Conservation (phyloP, 2,113 vertebrate genomes). For the Scytalopus superciliaris region DNA sequence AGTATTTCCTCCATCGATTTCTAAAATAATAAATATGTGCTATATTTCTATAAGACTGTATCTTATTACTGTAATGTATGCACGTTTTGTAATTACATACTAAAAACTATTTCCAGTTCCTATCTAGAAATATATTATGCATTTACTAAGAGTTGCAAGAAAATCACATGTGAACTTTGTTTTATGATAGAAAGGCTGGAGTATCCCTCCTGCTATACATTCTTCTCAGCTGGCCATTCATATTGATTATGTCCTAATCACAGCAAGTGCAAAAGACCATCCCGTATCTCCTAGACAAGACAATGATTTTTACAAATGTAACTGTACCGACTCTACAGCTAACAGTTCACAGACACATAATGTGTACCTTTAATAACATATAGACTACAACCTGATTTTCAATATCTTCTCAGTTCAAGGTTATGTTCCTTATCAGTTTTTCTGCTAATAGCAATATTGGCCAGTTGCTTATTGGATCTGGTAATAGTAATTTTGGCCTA, state of each 20-base stretch:
- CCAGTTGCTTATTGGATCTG: background rate
- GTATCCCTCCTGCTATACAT: background rate
- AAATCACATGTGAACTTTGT: background rate
- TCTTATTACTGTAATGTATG: background rate
- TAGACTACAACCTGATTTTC: background rate
- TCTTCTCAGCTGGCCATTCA: background rate
- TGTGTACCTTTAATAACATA: background rate
- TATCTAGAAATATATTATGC: background rate
- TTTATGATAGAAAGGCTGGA: background rate
- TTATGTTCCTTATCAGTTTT: background rate
- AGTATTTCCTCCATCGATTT: background rate
- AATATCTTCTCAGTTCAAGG: background rate
- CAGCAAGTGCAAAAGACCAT: background rate
- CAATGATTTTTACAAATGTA: background rate
- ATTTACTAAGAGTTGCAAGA: background rate
- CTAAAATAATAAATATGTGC: background rate
- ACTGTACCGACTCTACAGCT: background rate
- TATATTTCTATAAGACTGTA: background rate
- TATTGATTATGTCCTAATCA: background rate
- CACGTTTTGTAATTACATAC: slow-evolving; percentile 18
- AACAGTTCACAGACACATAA: background rate
- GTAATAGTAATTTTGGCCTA: background rate
- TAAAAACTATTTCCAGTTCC: background rate
- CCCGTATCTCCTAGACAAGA: background rate
- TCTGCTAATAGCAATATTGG: background rate